These are phyloP conservation scores for Lampropteryx suffumata DNA, from an alignment of 2,888 invertebrate genomes.

Conservation along the genomic window DNA sequence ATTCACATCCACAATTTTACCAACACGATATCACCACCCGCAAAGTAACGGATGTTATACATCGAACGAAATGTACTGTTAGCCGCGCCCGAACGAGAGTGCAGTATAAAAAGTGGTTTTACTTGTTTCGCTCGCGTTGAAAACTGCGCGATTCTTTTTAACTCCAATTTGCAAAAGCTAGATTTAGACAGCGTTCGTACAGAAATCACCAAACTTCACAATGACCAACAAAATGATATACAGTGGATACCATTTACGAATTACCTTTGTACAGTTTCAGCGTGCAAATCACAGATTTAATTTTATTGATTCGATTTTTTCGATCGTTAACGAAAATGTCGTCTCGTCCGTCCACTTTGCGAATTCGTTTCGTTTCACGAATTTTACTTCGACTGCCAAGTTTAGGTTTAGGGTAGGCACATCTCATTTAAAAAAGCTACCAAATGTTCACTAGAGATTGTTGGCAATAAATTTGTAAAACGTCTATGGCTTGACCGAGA, in stretches of 20 bases:
- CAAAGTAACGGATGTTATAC: slow-evolving; percentile 64
- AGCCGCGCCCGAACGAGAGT: slow-evolving; percentile 44
- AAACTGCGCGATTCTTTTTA: slow-evolving; percentile 40
- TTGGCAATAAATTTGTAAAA: no score
- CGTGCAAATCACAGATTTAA: slow-evolving; percentile 1
- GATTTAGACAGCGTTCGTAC: no score
- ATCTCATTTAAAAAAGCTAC: not conserved
- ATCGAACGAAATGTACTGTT: slow-evolving; percentile 60
- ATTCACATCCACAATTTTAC: slow-evolving; percentile 8
- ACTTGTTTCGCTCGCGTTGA: slow-evolving; percentile 54
- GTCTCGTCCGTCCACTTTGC: slow-evolving; percentile 7
- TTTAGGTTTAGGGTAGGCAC: slow-evolving; percentile 22
- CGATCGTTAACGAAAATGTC: slow-evolving; percentile 21
- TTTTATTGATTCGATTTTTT: slow-evolving; percentile 23
- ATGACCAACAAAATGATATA: not conserved
- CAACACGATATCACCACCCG: slow-evolving; percentile 46
- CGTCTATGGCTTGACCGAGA: no score
- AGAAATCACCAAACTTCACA: no score
- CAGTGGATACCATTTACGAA: not conserved
- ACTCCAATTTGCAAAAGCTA: slow-evolving; percentile 38
- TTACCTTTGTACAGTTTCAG: slow-evolving; percentile 20
- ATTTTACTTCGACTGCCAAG: not conserved
- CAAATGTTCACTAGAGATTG: no score
- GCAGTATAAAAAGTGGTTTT: slow-evolving; percentile 55
- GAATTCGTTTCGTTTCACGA: slow-evolving; percentile 16